Evolutionary conservation across 2,888 invertebrate genomes (phyloP).

Genomic region (Serrognathus titanus): DNA sequence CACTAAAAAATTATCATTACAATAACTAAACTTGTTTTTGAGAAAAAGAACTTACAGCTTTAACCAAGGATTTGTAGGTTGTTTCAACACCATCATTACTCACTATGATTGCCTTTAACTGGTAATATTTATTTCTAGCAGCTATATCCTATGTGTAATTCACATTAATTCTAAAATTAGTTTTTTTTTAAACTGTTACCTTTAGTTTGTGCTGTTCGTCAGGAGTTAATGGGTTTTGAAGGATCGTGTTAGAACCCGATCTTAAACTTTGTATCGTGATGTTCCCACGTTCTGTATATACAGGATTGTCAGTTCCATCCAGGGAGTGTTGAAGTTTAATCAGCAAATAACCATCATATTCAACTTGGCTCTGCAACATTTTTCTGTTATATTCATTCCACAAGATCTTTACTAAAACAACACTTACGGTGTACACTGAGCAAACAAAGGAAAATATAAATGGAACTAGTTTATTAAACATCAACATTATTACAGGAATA

Average conservation of each 20-base stretch:
- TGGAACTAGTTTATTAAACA: no score
- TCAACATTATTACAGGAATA: no score
- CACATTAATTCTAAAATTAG: background rate
- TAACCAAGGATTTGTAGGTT: constrained; percentile 73
- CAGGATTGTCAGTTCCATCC: constrained; percentile 51
- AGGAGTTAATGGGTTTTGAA: constrained; percentile 58
- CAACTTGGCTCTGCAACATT: constrained; percentile 56
- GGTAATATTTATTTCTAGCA: constrained; percentile 68
- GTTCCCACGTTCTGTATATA: constrained; percentile 66
- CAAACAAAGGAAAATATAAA: no score
- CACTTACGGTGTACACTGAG: background rate
- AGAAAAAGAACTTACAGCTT: constrained; percentile 58
- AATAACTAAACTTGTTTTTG: background rate
- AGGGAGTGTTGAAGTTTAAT: constrained; percentile 69
- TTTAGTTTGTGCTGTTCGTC: constrained; percentile 57
- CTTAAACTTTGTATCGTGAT: constrained; percentile 69
- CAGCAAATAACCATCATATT: constrained; percentile 72
- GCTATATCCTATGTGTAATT: constrained; percentile 56
- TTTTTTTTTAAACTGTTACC: constrained; percentile 41
- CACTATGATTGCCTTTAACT: constrained; percentile 65
- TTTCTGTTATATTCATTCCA: background rate
- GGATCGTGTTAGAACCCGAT: constrained; percentile 60
- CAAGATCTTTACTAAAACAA: background rate
- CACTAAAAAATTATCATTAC: constrained; percentile 52
- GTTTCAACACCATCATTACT: constrained; percentile 64